Evolutionary conservation across 2,797 vertebrate species (phyloP).

Genomic region (Melanogrammus aeglefinus): DNA sequence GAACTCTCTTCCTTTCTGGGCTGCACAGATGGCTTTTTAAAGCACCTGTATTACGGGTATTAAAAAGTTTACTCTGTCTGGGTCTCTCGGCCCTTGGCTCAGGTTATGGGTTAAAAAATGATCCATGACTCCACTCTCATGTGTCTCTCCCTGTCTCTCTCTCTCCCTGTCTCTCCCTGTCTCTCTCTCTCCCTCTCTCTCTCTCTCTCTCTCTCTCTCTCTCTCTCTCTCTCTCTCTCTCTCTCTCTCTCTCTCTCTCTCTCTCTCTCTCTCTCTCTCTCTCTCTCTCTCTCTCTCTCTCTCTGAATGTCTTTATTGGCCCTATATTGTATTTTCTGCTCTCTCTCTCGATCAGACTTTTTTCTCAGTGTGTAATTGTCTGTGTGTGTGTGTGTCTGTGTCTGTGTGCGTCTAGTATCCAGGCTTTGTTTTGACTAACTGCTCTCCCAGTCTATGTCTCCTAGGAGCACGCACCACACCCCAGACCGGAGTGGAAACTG

Average conservation of each 20-base stretch:
- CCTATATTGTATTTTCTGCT: not conserved
- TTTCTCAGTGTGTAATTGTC: not conserved
- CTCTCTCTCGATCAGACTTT: not conserved
- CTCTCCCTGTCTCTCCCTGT: too few relatives aligned
- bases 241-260: constrained; percentile 19
- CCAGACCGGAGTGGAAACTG: constrained; percentile 77
- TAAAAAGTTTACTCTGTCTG: constrained; percentile 61
- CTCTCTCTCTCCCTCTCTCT: constrained; percentile 23
- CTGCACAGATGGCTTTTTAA: constrained; percentile 61
- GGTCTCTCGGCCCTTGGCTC: constrained; percentile 47
- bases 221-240: constrained; percentile 4
- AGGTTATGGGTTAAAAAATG: constrained; percentile 53
- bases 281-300: constrained; percentile 19
- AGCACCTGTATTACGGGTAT: constrained; percentile 66
- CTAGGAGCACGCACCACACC: constrained; percentile 75
- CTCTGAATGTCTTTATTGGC: not conserved
- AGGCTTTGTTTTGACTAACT: constrained; percentile 77
- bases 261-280: constrained; percentile 30
- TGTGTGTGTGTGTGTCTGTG: constrained; percentile 25
- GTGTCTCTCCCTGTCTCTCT: too few relatives aligned
- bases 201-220: constrained; percentile 31
- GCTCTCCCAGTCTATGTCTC: constrained; percentile 70
- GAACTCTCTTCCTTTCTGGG: constrained; percentile 39
- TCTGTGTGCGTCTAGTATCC: constrained; percentile 32
- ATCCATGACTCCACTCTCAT: constrained; percentile 29